These are phyloP conservation scores for Poicephalus meyeri DNA, from an alignment of 2,113 vertebrate species.

Conservation along the genomic window DNA sequence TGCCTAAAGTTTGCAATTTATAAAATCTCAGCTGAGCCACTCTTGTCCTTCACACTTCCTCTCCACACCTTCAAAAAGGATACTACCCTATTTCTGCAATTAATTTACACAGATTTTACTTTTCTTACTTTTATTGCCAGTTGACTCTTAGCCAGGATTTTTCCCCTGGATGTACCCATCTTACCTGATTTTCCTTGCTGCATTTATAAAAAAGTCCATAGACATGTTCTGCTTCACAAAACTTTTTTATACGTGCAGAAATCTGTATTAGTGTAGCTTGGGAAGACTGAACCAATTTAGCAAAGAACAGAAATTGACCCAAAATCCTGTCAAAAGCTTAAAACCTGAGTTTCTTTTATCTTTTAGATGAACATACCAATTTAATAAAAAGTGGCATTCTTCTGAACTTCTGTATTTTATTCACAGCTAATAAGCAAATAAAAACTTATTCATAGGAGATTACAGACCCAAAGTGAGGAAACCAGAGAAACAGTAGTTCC, in stretches of 20 bases:
- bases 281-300: neutral
- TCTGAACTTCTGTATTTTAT: neutral
- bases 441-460: neutral
- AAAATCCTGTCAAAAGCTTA: neutral
- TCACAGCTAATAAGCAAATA: neutral
- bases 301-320: neutral
- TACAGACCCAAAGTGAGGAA: neutral
- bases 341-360: neutral
- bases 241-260: neutral
- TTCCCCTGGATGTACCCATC: neutral
- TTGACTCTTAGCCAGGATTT: neutral
- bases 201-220: neutral
- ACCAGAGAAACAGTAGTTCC: neutral
- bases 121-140: neutral
- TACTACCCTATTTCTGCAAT: neutral
- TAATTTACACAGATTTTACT: neutral
- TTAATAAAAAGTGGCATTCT: neutral
- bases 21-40: neutral
- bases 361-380: neutral
- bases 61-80: neutral
- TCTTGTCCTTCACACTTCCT: neutral
- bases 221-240: neutral
- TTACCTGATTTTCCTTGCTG: neutral
- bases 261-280: neutral
- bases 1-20: accelerated